Conservation (phyloP, 2,797 vertebrate species). For the Potorous gilbertii region DNA sequence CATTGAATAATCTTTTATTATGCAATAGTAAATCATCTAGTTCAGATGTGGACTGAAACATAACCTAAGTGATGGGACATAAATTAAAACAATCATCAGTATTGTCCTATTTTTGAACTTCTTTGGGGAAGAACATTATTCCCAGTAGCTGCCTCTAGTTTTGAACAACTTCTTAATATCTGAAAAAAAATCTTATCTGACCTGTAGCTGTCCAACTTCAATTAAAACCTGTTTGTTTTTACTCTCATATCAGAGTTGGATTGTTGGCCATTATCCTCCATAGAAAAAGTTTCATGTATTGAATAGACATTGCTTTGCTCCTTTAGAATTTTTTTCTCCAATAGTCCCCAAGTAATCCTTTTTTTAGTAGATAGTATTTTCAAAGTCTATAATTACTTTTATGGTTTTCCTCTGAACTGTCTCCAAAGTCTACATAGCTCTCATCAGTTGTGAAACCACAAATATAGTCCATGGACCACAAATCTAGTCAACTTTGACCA, state of each 20-base stretch:
- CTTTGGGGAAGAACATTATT: constrained; percentile 38
- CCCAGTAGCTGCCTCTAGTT: constrained; percentile 31
- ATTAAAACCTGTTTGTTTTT: constrained; percentile 8
- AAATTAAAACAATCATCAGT: constrained; percentile 40
- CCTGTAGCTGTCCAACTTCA: not conserved
- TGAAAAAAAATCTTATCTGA: not conserved
- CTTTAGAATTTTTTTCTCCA: not conserved
- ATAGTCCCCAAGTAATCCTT: not conserved
- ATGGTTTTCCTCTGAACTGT: constrained; percentile 1
- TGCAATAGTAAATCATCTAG: not conserved
- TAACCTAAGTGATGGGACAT: no score
- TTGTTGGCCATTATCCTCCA: not conserved
- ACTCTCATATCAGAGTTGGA: not conserved
- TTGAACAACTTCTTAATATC: constrained; percentile 30
- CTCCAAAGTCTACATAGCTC: constrained; percentile 1
- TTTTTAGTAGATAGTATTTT: constrained; percentile 36
- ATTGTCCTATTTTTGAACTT: constrained; percentile 52
- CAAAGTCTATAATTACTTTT: not conserved
- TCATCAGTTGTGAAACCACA: not conserved
- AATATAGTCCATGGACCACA: constrained; percentile 7
- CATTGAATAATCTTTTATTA: constrained; percentile 48
- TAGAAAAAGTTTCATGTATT: constrained; percentile 11
- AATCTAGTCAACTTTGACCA: constrained; percentile 27
- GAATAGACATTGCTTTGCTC: constrained; percentile 13
- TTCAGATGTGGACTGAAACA: not conserved